Base-by-base conservation (phyloP, 2,797 vertebrate species). In the Oreochromis mossambicus region DNA sequence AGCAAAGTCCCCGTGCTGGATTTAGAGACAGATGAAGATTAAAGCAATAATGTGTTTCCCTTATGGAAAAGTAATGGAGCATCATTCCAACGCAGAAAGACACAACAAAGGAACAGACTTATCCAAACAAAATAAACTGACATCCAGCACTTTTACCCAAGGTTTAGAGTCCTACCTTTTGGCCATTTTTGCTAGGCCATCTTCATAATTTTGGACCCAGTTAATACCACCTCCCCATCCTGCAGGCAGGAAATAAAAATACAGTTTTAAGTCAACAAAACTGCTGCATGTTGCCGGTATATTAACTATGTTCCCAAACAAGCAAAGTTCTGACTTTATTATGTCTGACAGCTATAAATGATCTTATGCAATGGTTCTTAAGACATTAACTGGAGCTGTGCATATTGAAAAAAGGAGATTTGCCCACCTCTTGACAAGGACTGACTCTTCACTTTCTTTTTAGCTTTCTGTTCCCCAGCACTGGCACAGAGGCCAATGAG, bases 201-300 rank as follows among this genome's bases (percentile, higher is more conserved):
- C 97, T 86, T 97, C 96, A 26, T 97, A 98, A 50, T 93, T 97
- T 90, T 97, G 91, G 24, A 96, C 95, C 97, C 98, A 98, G 0
- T 58, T 93, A 78, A 98, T 97, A 43, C 93, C 91, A 86, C 96
- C 89, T 14, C 97, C 97, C 97, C 97, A 98, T 21, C 97, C 97
- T 98, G 80, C 46, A 80, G 46, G 12, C 6, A 19, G 21, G n/a
- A 73, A 38, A 55, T 52, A 58, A 26, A 79, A 70, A 52, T 38
- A 46, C 36, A 84, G 6, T 2, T 2, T 19, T 41, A 36, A 21
- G 24, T 55, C 32, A 75, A 13, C 4, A 38, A 41, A 2, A 38
- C 15, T 63, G 26, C 5, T 68, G 11, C 19, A 2, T 50, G 13
- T 4, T 50, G 32, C 29, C 9, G 17, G 41, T n/a, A 52, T 17